Percentiles rank a stretch among this genome's conserved stretches.
Evolutionary conservation across 23 tunicate species (phyloP).

Genomic region (Corella eumyota): DNA sequence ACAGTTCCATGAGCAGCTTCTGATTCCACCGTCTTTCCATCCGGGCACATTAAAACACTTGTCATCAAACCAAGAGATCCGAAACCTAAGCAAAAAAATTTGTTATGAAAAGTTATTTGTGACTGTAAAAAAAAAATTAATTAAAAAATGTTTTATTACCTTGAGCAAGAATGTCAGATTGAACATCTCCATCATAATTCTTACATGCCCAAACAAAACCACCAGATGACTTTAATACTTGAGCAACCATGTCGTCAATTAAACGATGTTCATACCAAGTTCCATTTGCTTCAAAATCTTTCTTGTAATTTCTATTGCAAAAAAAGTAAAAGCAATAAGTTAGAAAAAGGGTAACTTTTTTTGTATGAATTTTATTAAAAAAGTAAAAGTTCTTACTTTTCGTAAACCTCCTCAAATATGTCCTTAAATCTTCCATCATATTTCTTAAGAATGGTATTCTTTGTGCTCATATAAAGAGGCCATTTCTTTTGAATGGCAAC

Average conservation of each 20-base stretch:
- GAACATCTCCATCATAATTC: slow-evolving; percentile 99
- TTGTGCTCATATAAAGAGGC: slow-evolving; percentile 98
- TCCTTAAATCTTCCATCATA: slow-evolving; percentile 99
- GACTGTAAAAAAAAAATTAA: too few relatives aligned
- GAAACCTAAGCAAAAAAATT: slow-evolving; percentile 25
- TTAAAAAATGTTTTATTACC: too few relatives aligned
- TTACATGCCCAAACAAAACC: slow-evolving; percentile 99
- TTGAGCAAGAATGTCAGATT: slow-evolving; percentile 98
- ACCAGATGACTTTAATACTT: slow-evolving; percentile 90
- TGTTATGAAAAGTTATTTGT: too few relatives aligned
- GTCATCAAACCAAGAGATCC: slow-evolving; percentile 48
- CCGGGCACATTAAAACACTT: slow-evolving; percentile 31
- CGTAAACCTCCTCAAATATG: slow-evolving; percentile 91
- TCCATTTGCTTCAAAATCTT: slow-evolving; percentile 82
- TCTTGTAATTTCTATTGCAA: slow-evolving; percentile 56
- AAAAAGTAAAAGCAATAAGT: not conserved
- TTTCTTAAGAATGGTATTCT: slow-evolving; percentile 97
- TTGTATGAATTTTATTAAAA: too few relatives aligned
- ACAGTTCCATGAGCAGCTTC: slow-evolving; percentile 98
- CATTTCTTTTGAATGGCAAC: slow-evolving; percentile 90
- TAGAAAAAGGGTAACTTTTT: too few relatives aligned
- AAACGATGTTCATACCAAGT: slow-evolving; percentile 98
- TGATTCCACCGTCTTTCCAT: slow-evolving; percentile 65
- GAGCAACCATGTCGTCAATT: slow-evolving; percentile 99
- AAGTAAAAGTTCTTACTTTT: slow-evolving; percentile 49